Conservation (phyloP, 2,797 vertebrate genomes). For the Triplophysa yarkandensis region DNA sequence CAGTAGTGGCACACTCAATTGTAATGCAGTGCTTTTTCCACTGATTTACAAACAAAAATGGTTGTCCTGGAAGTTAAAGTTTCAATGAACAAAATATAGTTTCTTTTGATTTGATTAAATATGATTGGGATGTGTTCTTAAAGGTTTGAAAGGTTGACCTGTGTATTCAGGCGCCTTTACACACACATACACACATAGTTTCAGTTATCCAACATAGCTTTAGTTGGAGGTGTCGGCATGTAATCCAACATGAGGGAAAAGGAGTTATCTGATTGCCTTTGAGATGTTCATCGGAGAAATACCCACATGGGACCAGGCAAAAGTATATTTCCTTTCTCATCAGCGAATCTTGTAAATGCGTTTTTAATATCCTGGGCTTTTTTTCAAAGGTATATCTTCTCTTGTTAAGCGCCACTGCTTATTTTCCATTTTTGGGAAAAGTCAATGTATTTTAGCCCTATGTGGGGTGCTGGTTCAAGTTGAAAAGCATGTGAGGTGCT, state of each 20-base stretch:
- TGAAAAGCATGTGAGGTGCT: conserved; percentile 7
- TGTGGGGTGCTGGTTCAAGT: conserved; percentile 22
- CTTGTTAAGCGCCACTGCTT: conserved; percentile 38
- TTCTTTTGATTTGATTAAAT: neutral
- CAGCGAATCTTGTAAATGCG: conserved; percentile 52
- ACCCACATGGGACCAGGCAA: conserved; percentile 71
- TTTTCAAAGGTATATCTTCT: conserved; percentile 35
- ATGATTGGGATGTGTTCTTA: neutral
- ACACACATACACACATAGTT: conserved; percentile 6
- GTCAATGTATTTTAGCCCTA: conserved; percentile 33
- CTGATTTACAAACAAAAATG: too few species aligned
- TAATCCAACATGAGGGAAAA: conserved; percentile 11
- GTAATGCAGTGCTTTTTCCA: too few species aligned
- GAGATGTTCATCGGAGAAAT: conserved; percentile 47
- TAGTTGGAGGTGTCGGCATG: conserved; percentile 23
- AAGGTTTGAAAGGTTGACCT: neutral
- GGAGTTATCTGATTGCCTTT: conserved; percentile 46
- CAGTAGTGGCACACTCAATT: too few species aligned
- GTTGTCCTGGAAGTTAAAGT: too few species aligned
- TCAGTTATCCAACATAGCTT: conserved; percentile 34
- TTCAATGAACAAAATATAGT: neutral
- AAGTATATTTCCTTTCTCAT: conserved; percentile 53
- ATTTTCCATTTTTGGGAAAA: conserved; percentile 54
- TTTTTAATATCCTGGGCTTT: conserved; percentile 54
- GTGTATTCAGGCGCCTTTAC: conserved; percentile 24